Base-by-base conservation (phyloP, 2,797 vertebrate genomes). In the Epinephelus coioides region DNA sequence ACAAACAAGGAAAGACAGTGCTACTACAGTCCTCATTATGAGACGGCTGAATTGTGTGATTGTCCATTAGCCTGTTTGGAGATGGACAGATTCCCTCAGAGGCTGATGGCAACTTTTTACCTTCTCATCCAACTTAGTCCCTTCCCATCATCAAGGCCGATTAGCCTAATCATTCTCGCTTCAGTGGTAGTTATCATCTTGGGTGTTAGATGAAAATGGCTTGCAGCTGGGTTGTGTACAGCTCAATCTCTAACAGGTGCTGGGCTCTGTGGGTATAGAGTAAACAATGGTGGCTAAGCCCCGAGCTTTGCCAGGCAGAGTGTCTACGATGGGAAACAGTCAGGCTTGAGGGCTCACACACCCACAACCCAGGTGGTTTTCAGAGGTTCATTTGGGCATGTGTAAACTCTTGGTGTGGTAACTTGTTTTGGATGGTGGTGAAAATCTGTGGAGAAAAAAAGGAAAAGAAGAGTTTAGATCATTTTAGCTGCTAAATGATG, bases 221-320 rank as follows among this genome's bases (percentile, higher is more conserved):
- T 93, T 89, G 87, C 94, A 95, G 93, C 92, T 94, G 93, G 88
- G 84, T 89, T 90, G 81, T 89, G 88, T 88, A 81, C 79, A 65
- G 84, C 85, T 90, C 92, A 91, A 92, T 94, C 89, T 93, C 87
- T 90, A 93, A 93, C 94, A 95, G 92, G 94, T 94, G 92, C 88
- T 69, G 83, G 73, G 87, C 79, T 91, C 84, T 87, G 85, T 88
- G 87, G 76, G 84, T 85, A 74, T 74, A 89, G 82, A 84, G 89
- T 92, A 92, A 92, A 94, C 91, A 92, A 91, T 85, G 79, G 87
- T 10, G 57, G 81, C 88, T 92, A 89, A 91, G 90, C 88, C 92
- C 67, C 1, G 23, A 88, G 88, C 90, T 88, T 84, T 88, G 89
- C 82, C 79, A 86, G 73, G 79, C 77, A 72, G 78, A 83, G 83